A percentile compares a stretch with the other conserved stretches of the same genome.
Evolutionary conservation across 2,797 vertebrate genomes (phyloP).

Genomic region (Silurus aristotelis): DNA sequence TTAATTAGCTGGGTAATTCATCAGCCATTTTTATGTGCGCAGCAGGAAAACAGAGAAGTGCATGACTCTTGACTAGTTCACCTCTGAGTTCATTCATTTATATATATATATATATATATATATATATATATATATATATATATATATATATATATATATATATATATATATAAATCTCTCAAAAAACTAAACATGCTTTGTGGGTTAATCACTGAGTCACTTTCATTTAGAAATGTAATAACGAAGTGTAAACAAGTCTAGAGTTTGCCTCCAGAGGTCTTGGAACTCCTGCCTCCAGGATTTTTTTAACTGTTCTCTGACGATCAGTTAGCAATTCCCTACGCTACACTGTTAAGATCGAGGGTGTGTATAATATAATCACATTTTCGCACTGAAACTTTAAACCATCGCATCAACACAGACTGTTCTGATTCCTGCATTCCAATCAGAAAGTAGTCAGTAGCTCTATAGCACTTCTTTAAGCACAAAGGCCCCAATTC

Average conservation of each 20-base stretch:
- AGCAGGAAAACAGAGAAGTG: neutral
- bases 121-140: too few relatives aligned
- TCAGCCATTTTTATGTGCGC: neutral
- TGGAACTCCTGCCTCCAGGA: neutral
- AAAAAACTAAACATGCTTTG: neutral
- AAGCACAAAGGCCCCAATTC: neutral
- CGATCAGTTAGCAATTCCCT: neutral
- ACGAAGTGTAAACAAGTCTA: neutral
- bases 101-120: too few relatives aligned
- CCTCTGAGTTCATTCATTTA: neutral
- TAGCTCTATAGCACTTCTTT: neutral
- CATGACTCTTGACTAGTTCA: neutral
- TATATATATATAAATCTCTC: too few relatives aligned
- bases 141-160: too few relatives aligned
- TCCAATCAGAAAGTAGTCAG: neutral
- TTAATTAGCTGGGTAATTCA: conserved; percentile 19
- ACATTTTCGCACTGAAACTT: neutral
- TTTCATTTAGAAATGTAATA: neutral
- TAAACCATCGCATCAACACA: neutral
- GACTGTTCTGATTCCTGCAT: neutral
- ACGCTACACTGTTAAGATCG: too few relatives aligned
- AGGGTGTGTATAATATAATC: neutral
- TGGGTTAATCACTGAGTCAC: neutral
- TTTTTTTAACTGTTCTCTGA: neutral
- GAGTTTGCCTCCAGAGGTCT: neutral